Base-by-base conservation (phyloP, 1,140 invertebrate species). In the Lasioglossum albipes region DNA sequence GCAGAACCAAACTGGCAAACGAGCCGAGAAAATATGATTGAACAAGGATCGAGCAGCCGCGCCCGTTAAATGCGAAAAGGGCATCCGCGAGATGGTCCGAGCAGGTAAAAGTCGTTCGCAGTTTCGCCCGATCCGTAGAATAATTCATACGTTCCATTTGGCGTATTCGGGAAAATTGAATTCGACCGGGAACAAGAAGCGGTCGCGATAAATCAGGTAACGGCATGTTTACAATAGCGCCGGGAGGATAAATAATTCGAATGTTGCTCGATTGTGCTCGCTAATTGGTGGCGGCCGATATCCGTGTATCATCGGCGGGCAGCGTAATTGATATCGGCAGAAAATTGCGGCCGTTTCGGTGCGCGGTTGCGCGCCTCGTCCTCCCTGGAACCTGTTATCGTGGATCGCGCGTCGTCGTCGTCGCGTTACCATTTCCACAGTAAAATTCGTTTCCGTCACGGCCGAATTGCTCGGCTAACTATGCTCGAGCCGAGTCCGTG, bases 381-480 rank as follows among this genome's bases (percentile, higher is more conserved):
- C 57, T n/a, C 57, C 16, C 2, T 0, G 42, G 41, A 42, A 22
- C 18, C 27, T 27, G 64, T 75, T 79, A 79, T 74, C 78, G 62
- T 31, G 71, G 20, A 73, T 75, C 69, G n/a, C 59, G 27, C 27
- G 27, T 27, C 27, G 41, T 36, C 27, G 41, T 36, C 54, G 49
- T n/a, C 27, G 42, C 82, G 70, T 79, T 70, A 75, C 71, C 64
- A 57, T 86, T 86, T 75, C 72, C 22, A 54, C 16, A 79, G 79
- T 79, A 75, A 79, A 85, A 85, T 85, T 87, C 85, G 64, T 83
- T 87, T 83, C 70, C 87, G 88, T 89, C 82, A 88, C 88, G 85
- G 87, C 80, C 87, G 87, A 89, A 88, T 87, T 88, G 85, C 54
- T 66, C 70, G 41, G 41, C 64, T 79, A 85, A 85, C 61, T 73